Evolutionary conservation across 2,888 invertebrate genomes (phyloP), one percentile per base, ranked within the genome.

Genomic region (Aporophyla nigra): DNA sequence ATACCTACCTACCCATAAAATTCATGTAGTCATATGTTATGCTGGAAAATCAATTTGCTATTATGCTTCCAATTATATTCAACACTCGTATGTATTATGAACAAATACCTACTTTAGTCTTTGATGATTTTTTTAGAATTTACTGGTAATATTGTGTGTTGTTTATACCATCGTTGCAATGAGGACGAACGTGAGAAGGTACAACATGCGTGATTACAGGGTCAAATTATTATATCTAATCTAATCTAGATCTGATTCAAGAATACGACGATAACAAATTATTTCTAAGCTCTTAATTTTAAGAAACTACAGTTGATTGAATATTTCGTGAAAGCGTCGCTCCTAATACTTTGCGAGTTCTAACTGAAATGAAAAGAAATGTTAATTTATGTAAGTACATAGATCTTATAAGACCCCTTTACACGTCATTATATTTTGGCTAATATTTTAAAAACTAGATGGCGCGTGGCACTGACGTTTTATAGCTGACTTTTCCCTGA

Each of bases 31-130:
- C n/a, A 40, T 33, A 49, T 14, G 27, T 65, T 33, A 56, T 61
- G 54, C 46, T 68, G 61, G 78, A 78, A 82, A 82, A 83, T 79
- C 79, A 83, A 82, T 79, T 82, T 72, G 33, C 43, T 21, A 43
- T 27, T 58, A 58, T 58, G 62, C 5, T 70, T 67, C 16, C 62
- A 74, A 78, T 83, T 65, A 75, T 67, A 56, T 72, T 33, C 2
- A 63, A 66, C 71, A 78, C 58, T 53, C 19, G 1, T 62, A 12
- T 53, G 6, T 70, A 24, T 24, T 63, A 59, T 24, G 6, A 76
- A 43, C 33, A 51, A 54, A 6, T 51, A 27, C n/a, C 5, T 68
- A 68, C 12, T 16, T 56, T 12, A 63, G 51, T 58, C 21, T 19
- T 4, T 74, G 63, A 74, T 59, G 0, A n/a, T 33, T 62, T 59